phyloP scores from a whole-genome alignment of 2,113 vertebrate species.

The Toxotes chatareus region DNA sequence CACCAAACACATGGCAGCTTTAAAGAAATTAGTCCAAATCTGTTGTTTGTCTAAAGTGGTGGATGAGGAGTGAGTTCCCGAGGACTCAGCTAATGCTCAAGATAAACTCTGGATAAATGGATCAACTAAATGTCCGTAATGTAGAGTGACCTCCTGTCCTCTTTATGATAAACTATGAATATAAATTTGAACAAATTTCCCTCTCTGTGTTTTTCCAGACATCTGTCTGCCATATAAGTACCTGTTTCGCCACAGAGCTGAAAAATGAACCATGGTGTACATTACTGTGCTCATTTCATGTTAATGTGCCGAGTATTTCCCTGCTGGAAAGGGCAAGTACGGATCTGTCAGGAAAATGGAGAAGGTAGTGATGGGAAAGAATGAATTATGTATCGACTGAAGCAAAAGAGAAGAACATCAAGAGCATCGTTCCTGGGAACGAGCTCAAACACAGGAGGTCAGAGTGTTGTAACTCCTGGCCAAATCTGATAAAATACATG shows the following conservation, averaged over 20 bases:
- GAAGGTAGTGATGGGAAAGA: conserved; percentile 32
- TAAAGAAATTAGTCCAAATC: not conserved
- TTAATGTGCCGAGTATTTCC: conserved; percentile 26
- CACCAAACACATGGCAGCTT: not conserved
- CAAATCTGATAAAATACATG: conserved; percentile 10
- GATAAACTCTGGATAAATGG: not conserved
- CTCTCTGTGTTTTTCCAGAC: not conserved
- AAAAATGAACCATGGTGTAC: not conserved
- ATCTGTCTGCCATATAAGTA: not conserved
- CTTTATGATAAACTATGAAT: conserved; percentile 11
- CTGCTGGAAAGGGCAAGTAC: conserved; percentile 26
- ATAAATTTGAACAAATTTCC: not conserved
- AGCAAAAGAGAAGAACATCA: conserved; percentile 2
- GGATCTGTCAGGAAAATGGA: conserved; percentile 34
- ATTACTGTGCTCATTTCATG: conserved; percentile 11
- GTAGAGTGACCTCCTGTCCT: not conserved
- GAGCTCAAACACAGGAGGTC: conserved; percentile 6
- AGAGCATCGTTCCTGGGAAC: not conserved
- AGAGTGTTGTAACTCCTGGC: not conserved
- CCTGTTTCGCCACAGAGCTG: not conserved
- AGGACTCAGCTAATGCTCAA: not conserved
- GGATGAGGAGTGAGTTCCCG: not conserved
- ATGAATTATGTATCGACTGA: conserved; percentile 29
- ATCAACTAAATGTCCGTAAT: not conserved
- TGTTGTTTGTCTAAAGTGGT: conserved; percentile 1